Evolutionary conservation across 1,140 invertebrate species (phyloP), one percentile per base, ranked within the genome.

Genomic region (Melipona quadrifasciata): DNA sequence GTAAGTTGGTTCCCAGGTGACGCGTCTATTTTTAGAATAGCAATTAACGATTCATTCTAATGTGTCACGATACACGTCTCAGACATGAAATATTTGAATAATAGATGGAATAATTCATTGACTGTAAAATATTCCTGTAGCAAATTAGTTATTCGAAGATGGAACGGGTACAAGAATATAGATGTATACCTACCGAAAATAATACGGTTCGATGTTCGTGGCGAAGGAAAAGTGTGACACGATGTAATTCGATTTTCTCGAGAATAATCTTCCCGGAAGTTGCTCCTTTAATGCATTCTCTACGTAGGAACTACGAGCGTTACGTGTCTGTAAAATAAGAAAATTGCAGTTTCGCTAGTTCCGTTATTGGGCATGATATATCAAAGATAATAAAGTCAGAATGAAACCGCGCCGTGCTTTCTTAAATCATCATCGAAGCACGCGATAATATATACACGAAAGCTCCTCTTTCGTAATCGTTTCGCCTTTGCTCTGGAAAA

Each of bases 281-380:
- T 27, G 51, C 1, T 3, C 27, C 2, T 14, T 14, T 17, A 17
- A 55, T 27, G 53, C n/a, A 12, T 27, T 1, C 67, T 2, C 10
- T 0, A 4, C 10, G 31, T 34, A 21, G 16, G 21, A 70, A 24
- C 5, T 39, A 70, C 21, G 68, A 71, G n/a, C 27, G 17, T 67
- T 31, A 31, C 17, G 12, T 24, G n/a, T 31, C 51, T 8, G 47
- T 55, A 58, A 31, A 51, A 19, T 31, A 55, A 21, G 83, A 86
- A 80, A 47, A 85, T 65, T 80, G 73, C 70, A 65, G 82, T 85
- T 85, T 74, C 68, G 58, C 70, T 68, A 86, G 82, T 76, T 70
- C 6, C 51, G 58, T 53, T 73, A 53, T 55, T n/a, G n/a, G 51
- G 19, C n/a, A 31, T 47, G 71, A 53, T 55, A 39, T 84, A 84